These are phyloP conservation scores for Aradophagus sp. DNA, from an alignment of 1,140 invertebrate species.

Conservation along the genomic window DNA sequence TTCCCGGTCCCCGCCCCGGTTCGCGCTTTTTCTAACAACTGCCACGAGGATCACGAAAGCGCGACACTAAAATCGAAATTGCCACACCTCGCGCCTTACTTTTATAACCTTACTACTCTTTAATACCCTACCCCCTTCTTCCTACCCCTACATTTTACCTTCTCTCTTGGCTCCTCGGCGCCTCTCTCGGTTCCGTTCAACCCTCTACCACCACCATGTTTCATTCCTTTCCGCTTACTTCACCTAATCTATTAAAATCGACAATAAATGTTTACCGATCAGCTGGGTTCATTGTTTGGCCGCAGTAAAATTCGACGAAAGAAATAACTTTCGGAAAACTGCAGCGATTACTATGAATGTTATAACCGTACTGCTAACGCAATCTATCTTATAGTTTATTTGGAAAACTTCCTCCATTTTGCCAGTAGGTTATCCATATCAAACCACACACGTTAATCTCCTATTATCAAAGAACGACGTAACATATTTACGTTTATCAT, in stretches of 20 bases:
- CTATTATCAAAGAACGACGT: too few species aligned
- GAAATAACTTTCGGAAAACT: too few species aligned
- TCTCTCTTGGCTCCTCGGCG: conserved; percentile 16
- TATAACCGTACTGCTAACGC: too few species aligned
- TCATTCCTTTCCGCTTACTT: conserved; percentile 41
- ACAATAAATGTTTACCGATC: conserved; percentile 6
- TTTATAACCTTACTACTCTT: conserved; percentile 59
- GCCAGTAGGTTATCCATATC: too few species aligned
- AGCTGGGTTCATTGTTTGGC: not conserved
- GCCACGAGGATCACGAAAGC: conserved; percentile 44
- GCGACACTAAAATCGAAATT: conserved; percentile 64
- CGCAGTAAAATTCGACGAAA: too few species aligned
- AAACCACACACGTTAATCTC: too few species aligned
- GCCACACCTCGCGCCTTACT: conserved; percentile 60
- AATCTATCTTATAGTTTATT: too few species aligned
- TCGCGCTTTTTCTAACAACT: conserved; percentile 43
- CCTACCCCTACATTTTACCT: conserved; percentile 46
- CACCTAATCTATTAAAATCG: conserved; percentile 1
- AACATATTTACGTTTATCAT: too few species aligned
- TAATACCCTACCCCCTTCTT: conserved; percentile 51
- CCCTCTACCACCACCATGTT: conserved; percentile 2
- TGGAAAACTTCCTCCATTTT: too few species aligned
- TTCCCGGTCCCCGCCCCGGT: conserved; percentile 3
- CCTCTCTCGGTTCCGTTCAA: conserved; percentile 15
- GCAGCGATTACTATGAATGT: too few species aligned